Percentiles rank a stretch among this genome's conserved stretches.
These are phyloP conservation scores for Autographa gamma DNA, from an alignment of 2,888 invertebrate genomes.

Conservation along the genomic window DNA sequence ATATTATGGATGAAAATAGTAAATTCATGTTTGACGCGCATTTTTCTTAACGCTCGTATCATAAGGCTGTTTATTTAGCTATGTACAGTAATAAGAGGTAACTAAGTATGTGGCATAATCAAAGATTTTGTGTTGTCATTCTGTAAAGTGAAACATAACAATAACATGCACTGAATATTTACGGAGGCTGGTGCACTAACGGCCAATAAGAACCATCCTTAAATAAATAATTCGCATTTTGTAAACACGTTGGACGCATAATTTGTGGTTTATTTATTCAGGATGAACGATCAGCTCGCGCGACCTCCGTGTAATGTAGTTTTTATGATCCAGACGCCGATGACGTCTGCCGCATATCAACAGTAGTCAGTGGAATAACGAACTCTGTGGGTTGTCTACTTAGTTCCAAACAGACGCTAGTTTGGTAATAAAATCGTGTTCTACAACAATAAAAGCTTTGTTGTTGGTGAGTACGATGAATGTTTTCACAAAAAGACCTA, in stretches of 20 bases:
- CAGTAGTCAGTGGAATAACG: slow-evolving; percentile 31
- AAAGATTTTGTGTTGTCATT: background rate
- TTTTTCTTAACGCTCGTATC: background rate
- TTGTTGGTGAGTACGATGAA: slow-evolving; percentile 12
- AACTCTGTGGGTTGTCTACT: slow-evolving; percentile 49
- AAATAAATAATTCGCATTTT: slow-evolving; percentile 63
- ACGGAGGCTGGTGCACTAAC: slow-evolving; percentile 15
- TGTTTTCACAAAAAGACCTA: too few relatives aligned
- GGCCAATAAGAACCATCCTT: slow-evolving; percentile 28
- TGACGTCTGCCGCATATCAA: slow-evolving; percentile 55
- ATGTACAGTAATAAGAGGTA: too few relatives aligned
- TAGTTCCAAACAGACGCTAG: slow-evolving; percentile 31
- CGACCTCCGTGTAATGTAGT: slow-evolving; percentile 67
- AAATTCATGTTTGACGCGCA: background rate
- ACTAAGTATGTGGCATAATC: too few relatives aligned
- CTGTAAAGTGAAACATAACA: background rate
- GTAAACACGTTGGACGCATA: slow-evolving; percentile 65
- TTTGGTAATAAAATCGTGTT: slow-evolving; percentile 45
- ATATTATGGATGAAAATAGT: background rate
- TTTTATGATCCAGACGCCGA: slow-evolving; percentile 66
- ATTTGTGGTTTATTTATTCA: slow-evolving; percentile 70
- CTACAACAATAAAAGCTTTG: slow-evolving; percentile 42
- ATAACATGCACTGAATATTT: background rate
- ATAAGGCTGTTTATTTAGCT: background rate
- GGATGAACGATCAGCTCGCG: slow-evolving; percentile 64